These are phyloP conservation scores for Alviniconcha marisindica DNA, from an alignment of 1,140 invertebrate genomes.

Conservation along the genomic window DNA sequence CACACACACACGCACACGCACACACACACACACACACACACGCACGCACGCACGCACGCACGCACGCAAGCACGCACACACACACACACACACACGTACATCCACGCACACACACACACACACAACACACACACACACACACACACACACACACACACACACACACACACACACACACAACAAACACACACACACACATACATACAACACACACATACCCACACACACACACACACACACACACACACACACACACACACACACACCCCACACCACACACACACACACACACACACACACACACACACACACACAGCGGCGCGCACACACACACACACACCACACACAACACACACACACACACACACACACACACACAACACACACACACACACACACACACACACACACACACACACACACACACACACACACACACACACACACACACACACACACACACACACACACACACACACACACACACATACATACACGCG, in stretches of 20 bases:
- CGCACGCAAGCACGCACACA: constrained; percentile 8
- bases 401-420: background rate
- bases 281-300: constrained; percentile 10
- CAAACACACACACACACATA: constrained; percentile 1
- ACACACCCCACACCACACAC: background rate
- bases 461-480: constrained; percentile 14
- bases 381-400: constrained; percentile 10
- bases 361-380: background rate
- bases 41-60: background rate
- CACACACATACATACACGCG: background rate
- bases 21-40: constrained; percentile 25
- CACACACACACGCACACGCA: background rate
- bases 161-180: background rate
- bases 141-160: background rate
- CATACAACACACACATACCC: constrained; percentile 8
- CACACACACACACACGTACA: constrained; percentile 12
- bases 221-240: background rate
- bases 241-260: background rate
- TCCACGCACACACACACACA: background rate
- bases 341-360: background rate
- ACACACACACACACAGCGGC: constrained; percentile 7
- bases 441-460: constrained; percentile 13
- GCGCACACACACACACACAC: background rate
- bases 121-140: too few relatives aligned
- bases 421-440: constrained; percentile 2